These are phyloP conservation scores for Pandion haliaetus DNA, from an alignment of 2,113 vertebrate genomes.

Conservation along the genomic window DNA sequence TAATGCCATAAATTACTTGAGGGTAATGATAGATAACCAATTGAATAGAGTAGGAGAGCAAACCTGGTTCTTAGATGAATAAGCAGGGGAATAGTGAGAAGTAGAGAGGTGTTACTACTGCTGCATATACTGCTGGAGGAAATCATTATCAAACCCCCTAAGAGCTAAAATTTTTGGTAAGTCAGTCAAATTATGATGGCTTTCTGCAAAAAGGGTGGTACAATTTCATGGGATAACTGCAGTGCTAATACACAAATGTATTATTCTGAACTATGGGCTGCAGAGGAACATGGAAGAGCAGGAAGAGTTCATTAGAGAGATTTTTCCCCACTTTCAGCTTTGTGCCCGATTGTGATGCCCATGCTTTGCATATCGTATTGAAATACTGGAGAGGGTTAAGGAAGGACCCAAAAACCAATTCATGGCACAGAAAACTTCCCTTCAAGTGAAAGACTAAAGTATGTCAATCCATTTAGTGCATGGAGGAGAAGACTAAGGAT, in stretches of 20 bases:
- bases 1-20: constrained; percentile 16
- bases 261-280: not conserved
- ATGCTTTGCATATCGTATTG: not conserved
- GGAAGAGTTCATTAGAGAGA: not conserved
- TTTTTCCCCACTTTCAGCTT: not conserved
- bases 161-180: constrained; percentile 10
- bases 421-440: not conserved
- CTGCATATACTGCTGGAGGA: not conserved
- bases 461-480: not conserved
- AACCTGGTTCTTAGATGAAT: not conserved
- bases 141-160: not conserved
- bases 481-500: not conserved
- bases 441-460: not conserved
- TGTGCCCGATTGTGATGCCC: not conserved
- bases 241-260: not conserved
- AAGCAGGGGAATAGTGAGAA: not conserved
- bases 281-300: not conserved
- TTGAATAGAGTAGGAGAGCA: not conserved
- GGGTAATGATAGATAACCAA: not conserved
- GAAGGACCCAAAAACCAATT: not conserved
- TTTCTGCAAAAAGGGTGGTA: constrained; percentile 3
- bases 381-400: not conserved
- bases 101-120: not conserved
- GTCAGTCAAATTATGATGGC: constrained; percentile 12
- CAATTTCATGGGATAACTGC: not conserved